Evolutionary conservation across 2,888 invertebrate species (phyloP).

Genomic region (Drosophila dives): DNA sequence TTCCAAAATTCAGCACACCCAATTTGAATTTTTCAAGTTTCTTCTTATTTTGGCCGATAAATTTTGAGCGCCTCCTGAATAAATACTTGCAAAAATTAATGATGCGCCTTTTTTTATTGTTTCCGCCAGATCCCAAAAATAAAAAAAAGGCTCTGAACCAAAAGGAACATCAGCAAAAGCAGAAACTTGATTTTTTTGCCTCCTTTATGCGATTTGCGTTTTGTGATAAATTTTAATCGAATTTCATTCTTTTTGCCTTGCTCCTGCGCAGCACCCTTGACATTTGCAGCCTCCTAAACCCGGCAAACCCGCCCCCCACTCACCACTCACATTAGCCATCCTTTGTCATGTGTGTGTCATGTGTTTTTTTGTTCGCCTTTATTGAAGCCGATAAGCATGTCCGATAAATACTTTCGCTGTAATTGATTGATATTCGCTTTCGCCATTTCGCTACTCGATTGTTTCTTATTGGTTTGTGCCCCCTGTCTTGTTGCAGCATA

Average conservation of each 20-base stretch:
- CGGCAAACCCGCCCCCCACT: neutral
- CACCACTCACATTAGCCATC: slow-evolving; percentile 7
- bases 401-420: slow-evolving; percentile 64
- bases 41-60: slow-evolving; percentile 50
- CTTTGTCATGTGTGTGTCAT: slow-evolving; percentile 47
- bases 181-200: slow-evolving; percentile 28
- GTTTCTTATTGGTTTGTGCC: neutral
- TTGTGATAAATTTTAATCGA: slow-evolving; percentile 74
- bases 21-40: slow-evolving; percentile 3
- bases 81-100: slow-evolving; percentile 67
- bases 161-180: slow-evolving; percentile 12
- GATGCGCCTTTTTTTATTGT: slow-evolving; percentile 69
- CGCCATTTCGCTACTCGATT: slow-evolving; percentile 21
- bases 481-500: slow-evolving; percentile 20
- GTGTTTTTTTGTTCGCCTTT: slow-evolving; percentile 48
- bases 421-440: slow-evolving; percentile 72
- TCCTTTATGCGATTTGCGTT: slow-evolving; percentile 63
- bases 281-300: slow-evolving; percentile 34
- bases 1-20: slow-evolving; percentile 14
- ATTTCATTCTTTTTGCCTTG: slow-evolving; percentile 59
- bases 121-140: slow-evolving; percentile 21
- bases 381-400: slow-evolving; percentile 67
- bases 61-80: slow-evolving; percentile 50
- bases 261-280: slow-evolving; percentile 38
- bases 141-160: neutral